Evolutionary conservation across 2,113 vertebrate species (phyloP).

Genomic region (Himantopus leucocephalus): DNA sequence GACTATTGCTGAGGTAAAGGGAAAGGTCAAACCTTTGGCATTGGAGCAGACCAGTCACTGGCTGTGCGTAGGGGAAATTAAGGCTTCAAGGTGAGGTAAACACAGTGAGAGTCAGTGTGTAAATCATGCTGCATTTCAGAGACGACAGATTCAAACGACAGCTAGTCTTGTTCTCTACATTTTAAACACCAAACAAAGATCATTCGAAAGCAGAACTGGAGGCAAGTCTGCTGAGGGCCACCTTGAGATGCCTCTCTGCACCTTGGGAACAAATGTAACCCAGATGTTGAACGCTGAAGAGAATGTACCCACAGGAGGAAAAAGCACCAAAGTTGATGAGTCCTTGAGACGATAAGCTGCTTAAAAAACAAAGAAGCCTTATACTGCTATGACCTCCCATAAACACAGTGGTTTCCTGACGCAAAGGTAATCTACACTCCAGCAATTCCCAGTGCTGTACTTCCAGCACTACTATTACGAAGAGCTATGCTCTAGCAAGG

Average conservation of each 20-base stretch:
- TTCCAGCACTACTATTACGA: background rate
- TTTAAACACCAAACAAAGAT: conserved; percentile 30
- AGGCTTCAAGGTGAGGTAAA: conserved; percentile 77
- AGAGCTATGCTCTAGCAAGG: background rate
- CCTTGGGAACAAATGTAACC: background rate
- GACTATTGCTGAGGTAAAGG: conserved; percentile 50
- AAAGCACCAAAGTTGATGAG: conserved; percentile 61
- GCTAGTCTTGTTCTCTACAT: conserved; percentile 42
- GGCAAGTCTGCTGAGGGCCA: background rate
- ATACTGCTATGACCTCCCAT: background rate
- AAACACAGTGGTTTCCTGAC: conserved; percentile 32
- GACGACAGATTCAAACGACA: background rate
- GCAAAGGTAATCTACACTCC: background rate
- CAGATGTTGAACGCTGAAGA: background rate
- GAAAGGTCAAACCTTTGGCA: conserved; percentile 52
- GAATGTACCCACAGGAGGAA: conserved; percentile 24
- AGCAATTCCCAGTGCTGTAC: background rate
- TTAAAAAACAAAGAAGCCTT: conserved; percentile 32
- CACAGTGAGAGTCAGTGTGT: conserved; percentile 53
- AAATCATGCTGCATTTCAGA: conserved; percentile 31
- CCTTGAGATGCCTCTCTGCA: background rate
- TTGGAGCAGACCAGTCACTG: conserved; percentile 44
- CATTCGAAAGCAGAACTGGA: conserved; percentile 11
- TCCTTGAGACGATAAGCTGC: conserved; percentile 42
- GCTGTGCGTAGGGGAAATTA: conserved; percentile 65